Conservation (phyloP, 1,140 invertebrate species). For the Adoxophyes honmai region DNA sequence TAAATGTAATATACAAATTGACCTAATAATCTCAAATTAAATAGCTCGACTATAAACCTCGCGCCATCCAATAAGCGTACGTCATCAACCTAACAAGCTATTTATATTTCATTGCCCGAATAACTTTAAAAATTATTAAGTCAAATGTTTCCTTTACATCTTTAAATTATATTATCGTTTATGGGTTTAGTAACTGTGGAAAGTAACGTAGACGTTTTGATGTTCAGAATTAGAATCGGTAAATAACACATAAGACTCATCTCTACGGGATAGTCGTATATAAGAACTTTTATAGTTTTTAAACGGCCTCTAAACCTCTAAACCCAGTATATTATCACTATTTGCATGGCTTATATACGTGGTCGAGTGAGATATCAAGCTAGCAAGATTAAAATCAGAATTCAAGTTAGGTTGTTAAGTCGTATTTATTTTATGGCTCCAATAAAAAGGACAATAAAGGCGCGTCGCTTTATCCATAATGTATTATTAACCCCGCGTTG, state of each 20-base stretch:
- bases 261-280: neutral
- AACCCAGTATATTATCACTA: neutral
- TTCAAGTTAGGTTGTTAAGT: neutral
- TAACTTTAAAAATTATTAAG: slow-evolving; percentile 2
- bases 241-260: neutral
- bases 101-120: slow-evolving; percentile 2
- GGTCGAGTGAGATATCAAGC: neutral
- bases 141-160: slow-evolving; percentile 3
- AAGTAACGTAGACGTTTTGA: neutral
- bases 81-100: neutral
- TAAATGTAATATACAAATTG: too few species aligned
- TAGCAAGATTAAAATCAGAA: neutral
- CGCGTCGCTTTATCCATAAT: neutral
- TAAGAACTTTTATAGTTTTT: neutral
- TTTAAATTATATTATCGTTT: neutral
- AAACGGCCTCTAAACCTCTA: neutral
- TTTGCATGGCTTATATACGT: neutral
- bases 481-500: neutral
- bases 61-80: neutral
- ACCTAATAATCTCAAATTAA: neutral
- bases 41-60: neutral
- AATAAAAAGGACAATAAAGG: too few species aligned
- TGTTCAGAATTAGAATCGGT: neutral
- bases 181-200: neutral
- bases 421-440: slow-evolving; percentile 1